These are phyloP conservation scores for Aspidapion aeneum DNA, from an alignment of 2,888 invertebrate genomes.

Conservation along the genomic window DNA sequence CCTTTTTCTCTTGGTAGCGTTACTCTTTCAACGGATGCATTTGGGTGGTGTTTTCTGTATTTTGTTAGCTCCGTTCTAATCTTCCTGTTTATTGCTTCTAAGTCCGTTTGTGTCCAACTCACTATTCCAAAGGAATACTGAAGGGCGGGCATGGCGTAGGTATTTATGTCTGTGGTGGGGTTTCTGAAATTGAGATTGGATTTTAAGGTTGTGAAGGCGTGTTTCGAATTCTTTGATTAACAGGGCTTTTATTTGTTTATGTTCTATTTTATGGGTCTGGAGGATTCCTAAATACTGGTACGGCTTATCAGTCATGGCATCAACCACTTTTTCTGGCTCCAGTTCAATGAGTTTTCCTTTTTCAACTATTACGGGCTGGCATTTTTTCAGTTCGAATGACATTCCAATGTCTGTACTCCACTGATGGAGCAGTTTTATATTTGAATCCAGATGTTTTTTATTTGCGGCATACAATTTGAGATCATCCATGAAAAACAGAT, in stretches of 20 bases:
- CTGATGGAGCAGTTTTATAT: neutral
- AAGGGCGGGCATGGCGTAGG: neutral
- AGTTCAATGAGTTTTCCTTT: neutral
- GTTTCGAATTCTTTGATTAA: neutral
- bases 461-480: neutral
- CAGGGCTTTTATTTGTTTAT: constrained; percentile 1
- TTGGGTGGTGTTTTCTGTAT: neutral
- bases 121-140: constrained; percentile 4
- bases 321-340: neutral
- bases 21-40: neutral
- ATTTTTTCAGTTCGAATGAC: constrained; percentile 8
- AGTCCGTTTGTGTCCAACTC: neutral
- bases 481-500: constrained; percentile 6
- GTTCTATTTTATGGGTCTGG: constrained; percentile 1
- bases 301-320: neutral
- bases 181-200: neutral
- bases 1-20: neutral
- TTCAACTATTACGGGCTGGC: constrained; percentile 5
- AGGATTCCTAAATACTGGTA: neutral
- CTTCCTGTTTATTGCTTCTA: constrained; percentile 4
- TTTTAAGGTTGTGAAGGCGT: constrained; percentile 1
- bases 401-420: constrained; percentile 5
- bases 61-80: neutral
- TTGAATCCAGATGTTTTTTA: neutral
- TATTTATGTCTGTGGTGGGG: constrained; percentile 3